Evolutionary conservation across 2,113 vertebrate species (phyloP), one percentile per base, ranked within the genome.

Genomic region (Machaerirhynchus nigripectus): DNA sequence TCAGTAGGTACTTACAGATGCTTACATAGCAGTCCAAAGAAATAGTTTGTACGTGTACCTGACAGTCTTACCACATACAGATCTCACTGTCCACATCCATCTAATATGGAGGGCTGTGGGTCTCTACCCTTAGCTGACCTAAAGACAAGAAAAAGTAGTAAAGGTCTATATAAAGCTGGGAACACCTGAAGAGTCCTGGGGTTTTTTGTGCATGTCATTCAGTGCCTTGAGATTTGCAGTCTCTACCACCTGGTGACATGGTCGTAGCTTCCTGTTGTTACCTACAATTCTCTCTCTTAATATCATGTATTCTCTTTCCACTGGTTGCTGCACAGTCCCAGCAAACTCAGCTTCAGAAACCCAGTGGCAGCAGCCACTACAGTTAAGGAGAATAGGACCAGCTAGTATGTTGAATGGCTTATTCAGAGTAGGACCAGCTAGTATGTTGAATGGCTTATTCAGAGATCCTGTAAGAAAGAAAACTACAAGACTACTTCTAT

Each of bases 301-400:
- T 49, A 35, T 24, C 0, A 0, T 2, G 1, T 12, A 2, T 49
- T 57, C 80, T 76, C 18, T 76, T 76, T 71, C 61, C 46, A 40
- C 12, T 56, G 18, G 17, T 71, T 59, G 30, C 44, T 73, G n/a
- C 40, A 46, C 24, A 83, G 37, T 37, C 50, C 42, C 63, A 73
- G 63, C 23, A 88, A 93, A 86, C 52, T 74, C 33, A 2, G 55
- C 46, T 64, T 77, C 60, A 74, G 47, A 87, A 77, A 65, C 30
- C 69, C 55, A 64, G 7, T 28, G 59, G 39, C 59, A 77, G 35
- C 55, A 77, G 59, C 35, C 19, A 30, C 47, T 68, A 33, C 28
- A 56, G 37, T 76, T 73, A 30, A 69, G 44, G 40, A 93, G 67
- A 83, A 87, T 1, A 80, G 52, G 87, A 91, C 11, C 30, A 77